Base-by-base conservation (phyloP, 1,140 invertebrate genomes). In the Macrostomum lignano region DNA sequence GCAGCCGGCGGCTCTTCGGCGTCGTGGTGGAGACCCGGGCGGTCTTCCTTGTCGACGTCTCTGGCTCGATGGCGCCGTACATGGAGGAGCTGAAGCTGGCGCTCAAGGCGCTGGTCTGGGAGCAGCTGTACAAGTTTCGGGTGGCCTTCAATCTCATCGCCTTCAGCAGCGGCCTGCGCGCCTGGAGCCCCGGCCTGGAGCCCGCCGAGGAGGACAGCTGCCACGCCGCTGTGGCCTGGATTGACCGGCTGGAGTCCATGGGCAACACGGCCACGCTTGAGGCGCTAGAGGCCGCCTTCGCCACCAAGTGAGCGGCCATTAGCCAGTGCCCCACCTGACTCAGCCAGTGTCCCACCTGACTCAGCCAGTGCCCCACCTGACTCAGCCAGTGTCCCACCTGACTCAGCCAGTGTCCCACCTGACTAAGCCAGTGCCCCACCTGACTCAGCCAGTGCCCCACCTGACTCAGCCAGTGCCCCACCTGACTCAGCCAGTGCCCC, bases 201-300 rank as follows among this genome's bases (percentile, higher is more conserved):
- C 10, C 7, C 5, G 13, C 19, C 13, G 19, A 17, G 10, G 14
- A 32, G 13, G 13, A n/a, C 10, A 32, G 11, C 17, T 32, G 14
- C 13, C 31, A 32, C 11, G n/a, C 13, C 4, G 31, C 31, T 19
- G 11, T 32, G 20, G 13, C n/a, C 20, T 32, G 31, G 31, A 17
- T 11, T 6, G 13, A 15, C 20, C 19, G 11, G 9, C 17, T 32
- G 13, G 31, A 13, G 20, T n/a, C 55, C 13, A 38, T 42, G 33
- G 55, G 55, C 10, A 59, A 57, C 40, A 59, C 56, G 15, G 56
- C 53, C 41, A 59, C 54, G 17, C 37, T 55, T 30, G 47, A 58
- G 20, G 55, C 51, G 17, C 35, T 58, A 7, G 41, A 49, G 44
- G 52, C 55, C 36, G 33, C 21, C 3, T 30, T 11, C 22, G n/a